Conservation (phyloP, 2,797 vertebrate species). For the Emys orbicularis region DNA sequence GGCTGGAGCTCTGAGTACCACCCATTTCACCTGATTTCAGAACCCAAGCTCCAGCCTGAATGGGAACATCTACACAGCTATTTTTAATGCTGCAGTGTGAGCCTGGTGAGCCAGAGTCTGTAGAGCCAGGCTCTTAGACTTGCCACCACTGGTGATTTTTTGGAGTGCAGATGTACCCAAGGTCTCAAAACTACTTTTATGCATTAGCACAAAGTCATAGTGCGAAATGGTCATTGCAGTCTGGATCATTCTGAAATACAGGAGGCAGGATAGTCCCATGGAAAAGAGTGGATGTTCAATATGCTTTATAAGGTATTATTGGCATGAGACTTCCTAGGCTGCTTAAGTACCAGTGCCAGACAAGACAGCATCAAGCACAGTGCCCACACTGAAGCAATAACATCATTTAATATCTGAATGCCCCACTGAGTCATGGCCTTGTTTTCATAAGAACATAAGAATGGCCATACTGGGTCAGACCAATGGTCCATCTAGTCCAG, state of each 20-base stretch:
- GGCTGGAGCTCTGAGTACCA: too few relatives aligned
- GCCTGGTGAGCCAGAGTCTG: too few relatives aligned
- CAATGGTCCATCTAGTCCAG: not conserved
- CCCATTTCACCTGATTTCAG: too few relatives aligned
- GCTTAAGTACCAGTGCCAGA: not conserved
- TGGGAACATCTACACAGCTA: too few relatives aligned
- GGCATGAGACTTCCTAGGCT: not conserved
- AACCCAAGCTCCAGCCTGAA: too few relatives aligned
- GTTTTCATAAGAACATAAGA: not conserved
- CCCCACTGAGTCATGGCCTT: not conserved
- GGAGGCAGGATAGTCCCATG: not conserved
- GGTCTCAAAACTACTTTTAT: not conserved
- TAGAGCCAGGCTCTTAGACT: too few relatives aligned
- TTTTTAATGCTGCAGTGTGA: too few relatives aligned
- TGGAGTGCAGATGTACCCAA: too few relatives aligned
- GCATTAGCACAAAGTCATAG: not conserved
- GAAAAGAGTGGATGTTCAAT: not conserved
- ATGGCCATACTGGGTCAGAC: not conserved
- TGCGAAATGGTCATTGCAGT: not conserved
- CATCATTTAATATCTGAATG: not conserved
- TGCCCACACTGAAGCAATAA: not conserved
- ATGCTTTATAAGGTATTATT: rapidly evolving
- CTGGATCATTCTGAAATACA: not conserved
- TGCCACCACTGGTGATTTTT: too few relatives aligned
- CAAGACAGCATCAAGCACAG: not conserved